A percentile compares a stretch with the other conserved stretches of the same genome.
phyloP scores from a whole-genome alignment of 2,888 invertebrate species.

The Syrphus vitripennis region DNA sequence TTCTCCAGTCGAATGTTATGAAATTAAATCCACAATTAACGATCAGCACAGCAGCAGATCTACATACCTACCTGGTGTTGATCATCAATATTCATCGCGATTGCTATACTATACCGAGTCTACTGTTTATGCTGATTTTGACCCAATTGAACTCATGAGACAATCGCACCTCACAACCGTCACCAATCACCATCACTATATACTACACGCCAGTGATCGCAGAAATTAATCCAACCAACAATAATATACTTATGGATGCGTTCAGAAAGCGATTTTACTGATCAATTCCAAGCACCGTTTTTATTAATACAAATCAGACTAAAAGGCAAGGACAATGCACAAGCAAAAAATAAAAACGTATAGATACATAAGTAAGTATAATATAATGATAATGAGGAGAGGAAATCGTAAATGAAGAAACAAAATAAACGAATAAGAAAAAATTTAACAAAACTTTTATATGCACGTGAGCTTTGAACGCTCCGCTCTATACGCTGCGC shows the following conservation, averaged over 20 bases:
- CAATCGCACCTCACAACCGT: slow-evolving; percentile 64
- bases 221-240: slow-evolving; percentile 16
- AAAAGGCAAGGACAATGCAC: slow-evolving; percentile 55
- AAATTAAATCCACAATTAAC: slow-evolving; percentile 70
- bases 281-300: slow-evolving; percentile 46
- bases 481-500: background rate
- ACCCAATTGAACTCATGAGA: slow-evolving; percentile 71
- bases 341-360: background rate
- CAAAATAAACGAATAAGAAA: slow-evolving; percentile 5
- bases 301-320: slow-evolving; percentile 57
- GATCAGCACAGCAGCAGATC: slow-evolving; percentile 45
- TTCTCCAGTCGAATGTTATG: slow-evolving; percentile 68
- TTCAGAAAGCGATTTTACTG: slow-evolving; percentile 31
- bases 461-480: slow-evolving; percentile 26
- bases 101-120: slow-evolving; percentile 47
- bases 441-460: slow-evolving; percentile 3
- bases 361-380: too few relatives aligned
- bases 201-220: background rate
- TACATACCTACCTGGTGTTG: background rate
- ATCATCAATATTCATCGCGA: slow-evolving; percentile 72
- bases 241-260: slow-evolving; percentile 45
- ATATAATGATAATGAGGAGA: background rate
- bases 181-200: background rate
- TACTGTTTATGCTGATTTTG: slow-evolving; percentile 71
- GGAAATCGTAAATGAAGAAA: slow-evolving; percentile 5